These are phyloP conservation scores for Drosophila vallismaia DNA, from an alignment of 2,888 invertebrate species.

Conservation along the genomic window DNA sequence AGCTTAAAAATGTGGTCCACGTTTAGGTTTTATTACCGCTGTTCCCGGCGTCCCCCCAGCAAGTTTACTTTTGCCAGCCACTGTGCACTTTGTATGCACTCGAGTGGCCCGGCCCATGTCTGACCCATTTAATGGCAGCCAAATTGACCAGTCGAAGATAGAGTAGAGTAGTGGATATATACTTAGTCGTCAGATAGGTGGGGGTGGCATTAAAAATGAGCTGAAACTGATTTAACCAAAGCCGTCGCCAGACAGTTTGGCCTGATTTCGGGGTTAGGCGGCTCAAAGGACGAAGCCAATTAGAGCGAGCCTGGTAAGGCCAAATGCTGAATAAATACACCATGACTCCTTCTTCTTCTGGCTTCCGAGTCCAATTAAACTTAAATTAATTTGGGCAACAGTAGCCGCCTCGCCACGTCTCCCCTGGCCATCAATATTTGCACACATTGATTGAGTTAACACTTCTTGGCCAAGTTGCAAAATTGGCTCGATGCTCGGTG, in stretches of 20 bases:
- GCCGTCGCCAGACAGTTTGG: constrained; percentile 27
- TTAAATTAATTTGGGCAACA: constrained; percentile 61
- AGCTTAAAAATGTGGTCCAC: constrained; percentile 63
- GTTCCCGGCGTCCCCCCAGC: not conserved
- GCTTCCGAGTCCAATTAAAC: constrained; percentile 60
- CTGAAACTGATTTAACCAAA: constrained; percentile 20
- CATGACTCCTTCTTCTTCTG: constrained; percentile 8
- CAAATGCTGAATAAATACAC: constrained; percentile 49
- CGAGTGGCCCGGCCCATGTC: constrained; percentile 50
- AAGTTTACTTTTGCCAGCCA: constrained; percentile 40
- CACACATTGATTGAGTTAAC: constrained; percentile 71
- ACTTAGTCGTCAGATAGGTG: constrained; percentile 10
- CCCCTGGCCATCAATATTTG: constrained; percentile 40
- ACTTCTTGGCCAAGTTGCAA: constrained; percentile 67
- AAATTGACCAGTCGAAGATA: constrained; percentile 36
- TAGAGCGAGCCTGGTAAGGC: constrained; percentile 23
- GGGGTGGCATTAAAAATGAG: constrained; percentile 36
- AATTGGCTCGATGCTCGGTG: constrained; percentile 41
- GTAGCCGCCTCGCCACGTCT: not conserved
- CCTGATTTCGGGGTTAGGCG: constrained; percentile 35
- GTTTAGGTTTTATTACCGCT: constrained; percentile 60
- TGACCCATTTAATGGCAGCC: constrained; percentile 62
- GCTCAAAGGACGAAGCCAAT: constrained; percentile 28
- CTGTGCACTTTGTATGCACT: constrained; percentile 57
- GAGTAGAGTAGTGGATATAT: not conserved